These are phyloP conservation scores for Cathartes aura DNA, from an alignment of 2,113 vertebrate species.

Conservation along the genomic window DNA sequence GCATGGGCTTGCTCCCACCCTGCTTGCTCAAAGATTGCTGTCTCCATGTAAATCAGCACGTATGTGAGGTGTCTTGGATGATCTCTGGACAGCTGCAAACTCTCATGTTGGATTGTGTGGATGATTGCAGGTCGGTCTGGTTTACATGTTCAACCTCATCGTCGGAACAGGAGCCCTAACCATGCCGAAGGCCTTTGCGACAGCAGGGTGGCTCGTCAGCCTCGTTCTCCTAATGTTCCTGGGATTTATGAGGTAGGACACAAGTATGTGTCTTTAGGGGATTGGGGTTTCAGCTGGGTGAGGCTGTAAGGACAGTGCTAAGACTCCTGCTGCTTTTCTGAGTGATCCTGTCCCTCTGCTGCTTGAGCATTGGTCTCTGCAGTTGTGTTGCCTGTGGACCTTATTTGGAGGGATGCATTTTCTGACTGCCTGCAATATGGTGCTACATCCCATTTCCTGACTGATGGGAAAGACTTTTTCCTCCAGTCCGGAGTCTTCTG, in stretches of 20 bases:
- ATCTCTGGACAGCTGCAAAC: neutral
- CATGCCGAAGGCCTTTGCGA: constrained; percentile 95
- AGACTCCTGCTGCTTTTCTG: neutral
- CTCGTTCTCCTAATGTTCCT: constrained; percentile 88
- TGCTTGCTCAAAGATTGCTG: neutral
- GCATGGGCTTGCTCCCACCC: neutral
- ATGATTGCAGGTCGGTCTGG: constrained; percentile 88
- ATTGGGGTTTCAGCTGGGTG: neutral
- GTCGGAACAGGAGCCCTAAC: constrained; percentile 95
- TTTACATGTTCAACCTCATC: constrained; percentile 99
- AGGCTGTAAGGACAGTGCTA: neutral
- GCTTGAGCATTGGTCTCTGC: neutral
- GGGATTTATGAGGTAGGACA: constrained; percentile 92
- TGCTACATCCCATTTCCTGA: neutral
- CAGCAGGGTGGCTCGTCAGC: constrained; percentile 93
- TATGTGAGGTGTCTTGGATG: neutral
- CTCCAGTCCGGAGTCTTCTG: neutral
- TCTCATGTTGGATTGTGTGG: neutral
- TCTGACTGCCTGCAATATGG: neutral
- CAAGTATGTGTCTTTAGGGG: neutral
- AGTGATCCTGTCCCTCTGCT: neutral
- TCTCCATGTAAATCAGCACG: rapidly evolving
- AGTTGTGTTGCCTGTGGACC: neutral
- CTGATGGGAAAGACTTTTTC: neutral
- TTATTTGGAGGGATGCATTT: neutral